Evolutionary conservation across 2,888 invertebrate genomes (phyloP).

Genomic region (Lasioglossum zephyrum): DNA sequence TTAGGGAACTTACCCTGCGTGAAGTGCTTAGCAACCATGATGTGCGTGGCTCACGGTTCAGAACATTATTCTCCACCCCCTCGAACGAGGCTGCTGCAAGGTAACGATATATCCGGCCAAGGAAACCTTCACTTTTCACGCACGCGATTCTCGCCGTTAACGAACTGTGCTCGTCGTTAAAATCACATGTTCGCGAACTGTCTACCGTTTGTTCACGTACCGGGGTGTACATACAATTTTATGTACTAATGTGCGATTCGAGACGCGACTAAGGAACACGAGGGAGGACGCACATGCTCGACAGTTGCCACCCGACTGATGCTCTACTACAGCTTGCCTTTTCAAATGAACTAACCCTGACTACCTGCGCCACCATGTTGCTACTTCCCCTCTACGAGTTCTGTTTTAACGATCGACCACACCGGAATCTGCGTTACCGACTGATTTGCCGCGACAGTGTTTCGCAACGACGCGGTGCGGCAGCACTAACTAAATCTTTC

Average conservation of each 20-base stretch:
- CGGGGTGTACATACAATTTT: slow-evolving; percentile 61
- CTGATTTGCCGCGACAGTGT: background rate
- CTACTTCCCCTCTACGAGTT: background rate
- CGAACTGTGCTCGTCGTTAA: slow-evolving; percentile 55
- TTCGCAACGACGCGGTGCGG: accelerated
- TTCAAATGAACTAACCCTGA: slow-evolving; percentile 58
- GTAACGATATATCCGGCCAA: slow-evolving; percentile 58
- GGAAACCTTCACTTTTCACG: slow-evolving; percentile 61
- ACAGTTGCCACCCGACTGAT: slow-evolving; percentile 83
- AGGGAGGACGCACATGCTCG: slow-evolving; percentile 69
- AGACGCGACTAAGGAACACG: slow-evolving; percentile 50
- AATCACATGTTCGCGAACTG: slow-evolving; percentile 78
- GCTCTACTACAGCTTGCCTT: slow-evolving; percentile 54
- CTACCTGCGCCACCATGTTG: slow-evolving; percentile 53
- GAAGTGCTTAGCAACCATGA: slow-evolving; percentile 83
- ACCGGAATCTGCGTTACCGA: background rate
- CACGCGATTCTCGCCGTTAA: slow-evolving; percentile 48
- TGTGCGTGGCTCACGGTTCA: slow-evolving; percentile 75
- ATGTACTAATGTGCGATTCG: slow-evolving; percentile 34
- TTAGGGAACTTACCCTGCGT: slow-evolving; percentile 81
- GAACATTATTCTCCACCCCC: slow-evolving; percentile 73
- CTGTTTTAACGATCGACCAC: slow-evolving; percentile 16
- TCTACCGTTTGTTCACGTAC: slow-evolving; percentile 44
- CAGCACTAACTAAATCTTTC: slow-evolving; percentile 34
- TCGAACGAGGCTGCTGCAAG: slow-evolving; percentile 57